Evolutionary conservation across 2,113 vertebrate genomes (phyloP), one percentile per base, ranked within the genome.

Genomic region (Myrmecobius fasciatus): DNA sequence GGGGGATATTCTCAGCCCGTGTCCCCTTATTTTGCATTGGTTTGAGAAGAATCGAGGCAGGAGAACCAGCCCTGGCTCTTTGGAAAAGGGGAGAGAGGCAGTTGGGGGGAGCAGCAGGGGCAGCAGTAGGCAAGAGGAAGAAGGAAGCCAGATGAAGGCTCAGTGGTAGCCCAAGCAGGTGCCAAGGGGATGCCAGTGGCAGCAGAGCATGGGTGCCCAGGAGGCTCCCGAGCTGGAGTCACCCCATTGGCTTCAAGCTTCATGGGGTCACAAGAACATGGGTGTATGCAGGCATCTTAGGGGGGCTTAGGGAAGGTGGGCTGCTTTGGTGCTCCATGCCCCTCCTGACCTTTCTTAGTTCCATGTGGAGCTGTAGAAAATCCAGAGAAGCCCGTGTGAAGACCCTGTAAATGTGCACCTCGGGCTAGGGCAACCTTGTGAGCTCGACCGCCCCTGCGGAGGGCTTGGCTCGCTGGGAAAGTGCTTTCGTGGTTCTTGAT

Each of bases 121-220:
- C 49, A 93, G 36, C 47, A 56, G 28, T 91, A 96, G 94, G 46
- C 88, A 90, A 94, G 49, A 52, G 25, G 48, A 46, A 60, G 53
- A 17, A 43, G 52, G 94, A 97, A 97, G 96, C 47, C 93, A 96
- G 97, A 96, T 92, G 92, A 95, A 97, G 89, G 97, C 97, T 28
- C 97, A 96, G 97, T 91, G 53, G 95, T 96, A 67, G 95, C 91
- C 92, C 53, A 89, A 92, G 88, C 94, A 96, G 93, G 92, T 95
- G 93, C 95, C 54, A 94, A 93, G 47, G 48, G 48, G 48, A 4
- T 5, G 28, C 2, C 60, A n/a, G 88, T 0, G 24, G 91, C 36
- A 95, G 96, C 46, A 89, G 90, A 91, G 94, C 92, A 91, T 22
- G 53, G 46, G 0, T 89, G 93, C 95, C 91, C 75, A 8, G 94